Percentiles rank a stretch among this genome's conserved stretches.
Evolutionary conservation across 30 jellyfish, hydroid and myxozoan species (phyloP).

Genomic region (Pseudorhiza aurosa): DNA sequence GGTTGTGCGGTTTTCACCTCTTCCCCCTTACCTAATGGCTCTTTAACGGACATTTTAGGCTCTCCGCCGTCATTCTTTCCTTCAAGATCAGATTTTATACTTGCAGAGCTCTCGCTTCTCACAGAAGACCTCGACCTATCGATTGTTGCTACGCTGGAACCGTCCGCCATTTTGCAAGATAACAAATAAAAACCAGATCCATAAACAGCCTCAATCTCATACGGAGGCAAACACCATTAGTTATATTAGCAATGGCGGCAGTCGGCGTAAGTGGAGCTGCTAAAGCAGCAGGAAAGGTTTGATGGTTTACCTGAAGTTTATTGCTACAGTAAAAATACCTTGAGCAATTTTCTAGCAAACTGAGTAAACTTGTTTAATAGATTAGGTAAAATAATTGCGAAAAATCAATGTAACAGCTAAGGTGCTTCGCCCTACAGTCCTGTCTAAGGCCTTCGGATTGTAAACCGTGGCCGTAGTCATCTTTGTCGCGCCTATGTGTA

Average conservation of each 20-base stretch:
- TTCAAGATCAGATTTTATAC: not conserved
- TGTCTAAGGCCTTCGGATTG: too few species aligned
- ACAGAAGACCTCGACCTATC: not conserved
- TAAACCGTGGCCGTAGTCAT: too few species aligned
- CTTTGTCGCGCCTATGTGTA: too few species aligned
- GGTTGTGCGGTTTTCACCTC: not conserved
- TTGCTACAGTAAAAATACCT: too few species aligned
- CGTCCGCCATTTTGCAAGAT: conserved; percentile 48
- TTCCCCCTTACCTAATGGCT: not conserved
- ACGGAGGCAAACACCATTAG: not conserved
- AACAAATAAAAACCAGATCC: too few species aligned
- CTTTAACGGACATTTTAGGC: not conserved
- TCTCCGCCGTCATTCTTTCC: not conserved
- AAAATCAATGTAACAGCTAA: too few species aligned
- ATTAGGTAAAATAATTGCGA: too few species aligned
- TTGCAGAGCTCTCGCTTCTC: conserved; percentile 8
- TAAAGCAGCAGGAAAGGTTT: conserved; percentile 16
- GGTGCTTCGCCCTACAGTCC: too few species aligned
- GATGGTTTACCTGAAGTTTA: too few species aligned
- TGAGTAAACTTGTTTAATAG: too few species aligned
- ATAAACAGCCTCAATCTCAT: not conserved
- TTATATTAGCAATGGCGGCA: not conserved
- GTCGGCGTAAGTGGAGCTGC: not conserved
- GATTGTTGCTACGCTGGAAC: conserved; percentile 34
- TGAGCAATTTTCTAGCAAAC: too few species aligned